Conservation (phyloP, 2,888 invertebrate species). For the Odontomyia ornata region DNA sequence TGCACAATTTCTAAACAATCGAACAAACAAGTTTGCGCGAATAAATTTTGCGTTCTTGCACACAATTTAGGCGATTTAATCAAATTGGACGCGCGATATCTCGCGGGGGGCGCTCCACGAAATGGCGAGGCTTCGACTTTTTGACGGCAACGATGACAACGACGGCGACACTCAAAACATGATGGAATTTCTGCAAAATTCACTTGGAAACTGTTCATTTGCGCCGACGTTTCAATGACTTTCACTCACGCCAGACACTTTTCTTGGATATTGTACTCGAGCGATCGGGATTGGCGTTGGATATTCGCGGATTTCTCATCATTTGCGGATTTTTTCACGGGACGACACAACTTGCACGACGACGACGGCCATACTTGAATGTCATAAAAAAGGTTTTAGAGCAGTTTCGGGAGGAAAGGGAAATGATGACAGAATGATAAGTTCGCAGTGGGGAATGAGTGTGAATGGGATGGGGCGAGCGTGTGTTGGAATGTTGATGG, state of each 20-base stretch:
- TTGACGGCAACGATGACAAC: constrained; percentile 25
- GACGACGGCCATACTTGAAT: constrained; percentile 49
- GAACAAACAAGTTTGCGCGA: background rate
- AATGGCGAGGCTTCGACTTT: constrained; percentile 1
- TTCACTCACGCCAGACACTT: constrained; percentile 12
- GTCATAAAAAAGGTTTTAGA: constrained; percentile 28
- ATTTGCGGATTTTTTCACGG: constrained; percentile 47
- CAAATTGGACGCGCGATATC: background rate
- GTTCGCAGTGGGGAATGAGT: background rate
- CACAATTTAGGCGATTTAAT: background rate
- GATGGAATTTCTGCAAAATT: constrained; percentile 22
- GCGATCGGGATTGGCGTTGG: constrained; percentile 20
- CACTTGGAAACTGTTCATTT: constrained; percentile 15
- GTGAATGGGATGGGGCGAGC: constrained; percentile 11
- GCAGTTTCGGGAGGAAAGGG: constrained; percentile 8
- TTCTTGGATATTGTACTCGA: constrained; percentile 19
- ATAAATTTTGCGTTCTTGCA: background rate
- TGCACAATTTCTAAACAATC: background rate
- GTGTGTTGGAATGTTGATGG: background rate
- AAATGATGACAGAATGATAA: background rate
- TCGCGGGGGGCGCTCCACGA: background rate
- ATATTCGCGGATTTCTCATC: constrained; percentile 45
- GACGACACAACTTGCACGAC: constrained; percentile 41
- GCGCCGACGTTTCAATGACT: constrained; percentile 4
- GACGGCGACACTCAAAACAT: constrained; percentile 47